Conservation (phyloP, 2,113 vertebrate genomes). For the Oenanthe oenanthe region DNA sequence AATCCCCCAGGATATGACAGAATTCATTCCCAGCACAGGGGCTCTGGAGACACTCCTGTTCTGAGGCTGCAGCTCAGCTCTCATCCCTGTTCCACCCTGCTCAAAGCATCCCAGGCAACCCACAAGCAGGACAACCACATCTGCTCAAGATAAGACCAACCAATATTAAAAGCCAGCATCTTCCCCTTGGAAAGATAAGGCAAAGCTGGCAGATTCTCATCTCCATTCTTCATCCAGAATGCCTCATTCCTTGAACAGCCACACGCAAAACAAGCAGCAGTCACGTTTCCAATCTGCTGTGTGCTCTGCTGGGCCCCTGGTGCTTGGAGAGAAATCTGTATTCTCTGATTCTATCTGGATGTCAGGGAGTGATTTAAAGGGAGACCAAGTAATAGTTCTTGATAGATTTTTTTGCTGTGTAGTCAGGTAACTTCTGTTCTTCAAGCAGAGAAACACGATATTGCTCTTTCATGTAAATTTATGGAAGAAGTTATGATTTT, state of each 20-base stretch:
- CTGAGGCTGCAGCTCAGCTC: not conserved
- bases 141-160: not conserved
- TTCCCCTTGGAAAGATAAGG: not conserved
- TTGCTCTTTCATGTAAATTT: slow-evolving; percentile 11
- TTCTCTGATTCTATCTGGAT: not conserved
- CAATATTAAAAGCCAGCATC: not conserved
- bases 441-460: not conserved
- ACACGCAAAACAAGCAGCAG: not conserved
- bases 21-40: not conserved
- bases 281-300: not conserved
- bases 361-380: slow-evolving; percentile 7
- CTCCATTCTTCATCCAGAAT: not conserved
- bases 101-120: not conserved
- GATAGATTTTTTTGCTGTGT: not conserved
- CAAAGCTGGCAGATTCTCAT: not conserved
- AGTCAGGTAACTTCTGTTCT: slow-evolving; percentile 33
- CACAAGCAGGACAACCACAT: not conserved
- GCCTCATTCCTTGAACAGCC: not conserved
- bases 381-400: not conserved
- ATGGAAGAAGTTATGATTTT: slow-evolving; percentile 28
- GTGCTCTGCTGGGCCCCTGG: not conserved
- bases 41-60: not conserved
- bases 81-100: not conserved
- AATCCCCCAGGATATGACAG: slow-evolving; percentile 6
- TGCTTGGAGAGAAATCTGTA: not conserved